Evolutionary conservation across 2,797 vertebrate species (phyloP), one percentile per base, ranked within the genome.

Genomic region (Sphaeramia orbicularis): DNA sequence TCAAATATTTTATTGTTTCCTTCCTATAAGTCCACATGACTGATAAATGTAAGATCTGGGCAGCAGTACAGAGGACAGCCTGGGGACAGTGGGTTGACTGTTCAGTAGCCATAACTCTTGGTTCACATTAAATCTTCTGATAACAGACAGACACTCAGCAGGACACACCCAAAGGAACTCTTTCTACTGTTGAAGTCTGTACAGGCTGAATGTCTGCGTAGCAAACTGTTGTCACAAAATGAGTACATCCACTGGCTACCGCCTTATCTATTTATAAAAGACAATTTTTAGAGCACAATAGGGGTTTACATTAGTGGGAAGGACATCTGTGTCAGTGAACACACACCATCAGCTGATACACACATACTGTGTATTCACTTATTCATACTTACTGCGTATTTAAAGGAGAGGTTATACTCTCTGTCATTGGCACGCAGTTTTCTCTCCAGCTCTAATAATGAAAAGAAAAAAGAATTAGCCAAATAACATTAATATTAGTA

Each of bases 391-490:
- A 99, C 97, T 35, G 95, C 96, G 85, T 99, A 99, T 83, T 90
- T 93, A 60, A 96, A 98, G 71, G 91, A 88, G 45, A 92, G 83
- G 83, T 96, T 99, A 88, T 95, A 95, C 59, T 95, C 91, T 42
- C 95, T 91, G 84, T 97, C 94, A 43, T 99, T 99, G 42, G 96
- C 96, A 57, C 93, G 91, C 43, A 99, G 92, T 51, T 89, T 91
- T 73, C 97, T 94, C 84, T 96, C 94, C 79, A 94, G 84, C 90
- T 96, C 96, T 97, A 84, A 30, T 65, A 45, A 32, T 9, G 6
- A 65, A 81, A 21, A 12, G 78, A 4, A 83, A 16, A 65, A 1
- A 66, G 8, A 42, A 30, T 30, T 3, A 30, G 6, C 6, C 30
- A 30, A 3, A 30, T 30, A 30, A 30, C 3, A 30, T 1, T 0